Conservation (phyloP, 2,888 invertebrate species). For the Sympetrum striolatum region DNA sequence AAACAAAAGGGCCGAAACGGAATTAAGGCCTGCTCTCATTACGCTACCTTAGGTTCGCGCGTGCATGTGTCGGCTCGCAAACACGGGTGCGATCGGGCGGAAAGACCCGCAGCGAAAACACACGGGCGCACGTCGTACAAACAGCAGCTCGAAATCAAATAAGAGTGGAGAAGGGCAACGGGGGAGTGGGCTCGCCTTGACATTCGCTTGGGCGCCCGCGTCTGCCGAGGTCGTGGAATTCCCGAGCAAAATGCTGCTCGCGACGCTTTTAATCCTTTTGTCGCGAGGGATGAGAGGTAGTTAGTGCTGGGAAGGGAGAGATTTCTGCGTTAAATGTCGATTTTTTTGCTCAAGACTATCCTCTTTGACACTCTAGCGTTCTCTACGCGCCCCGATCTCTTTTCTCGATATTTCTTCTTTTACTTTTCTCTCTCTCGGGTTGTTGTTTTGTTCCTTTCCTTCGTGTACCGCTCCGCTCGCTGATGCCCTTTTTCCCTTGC, state of each 20-base stretch:
- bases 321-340: not conserved
- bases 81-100: not conserved
- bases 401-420: too few relatives aligned
- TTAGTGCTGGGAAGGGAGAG: not conserved
- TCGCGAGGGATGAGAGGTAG: not conserved
- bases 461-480: too few relatives aligned
- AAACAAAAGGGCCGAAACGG: not conserved
- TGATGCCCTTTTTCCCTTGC: too few relatives aligned
- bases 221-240: not conserved
- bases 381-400: not conserved
- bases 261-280: not conserved
- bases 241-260: not conserved
- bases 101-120: not conserved
- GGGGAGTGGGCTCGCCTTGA: not conserved
- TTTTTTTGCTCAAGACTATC: not conserved
- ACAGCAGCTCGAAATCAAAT: not conserved
- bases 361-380: not conserved
- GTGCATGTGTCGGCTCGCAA: not conserved
- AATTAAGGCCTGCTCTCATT: not conserved
- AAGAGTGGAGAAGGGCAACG: not conserved
- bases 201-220: not conserved
- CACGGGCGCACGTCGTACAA: not conserved
- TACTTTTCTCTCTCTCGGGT: too few relatives aligned
- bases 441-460: too few relatives aligned
- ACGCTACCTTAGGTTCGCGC: not conserved